Conservation (phyloP, 1,140 invertebrate species). For the Drosophila miranda region DNA sequence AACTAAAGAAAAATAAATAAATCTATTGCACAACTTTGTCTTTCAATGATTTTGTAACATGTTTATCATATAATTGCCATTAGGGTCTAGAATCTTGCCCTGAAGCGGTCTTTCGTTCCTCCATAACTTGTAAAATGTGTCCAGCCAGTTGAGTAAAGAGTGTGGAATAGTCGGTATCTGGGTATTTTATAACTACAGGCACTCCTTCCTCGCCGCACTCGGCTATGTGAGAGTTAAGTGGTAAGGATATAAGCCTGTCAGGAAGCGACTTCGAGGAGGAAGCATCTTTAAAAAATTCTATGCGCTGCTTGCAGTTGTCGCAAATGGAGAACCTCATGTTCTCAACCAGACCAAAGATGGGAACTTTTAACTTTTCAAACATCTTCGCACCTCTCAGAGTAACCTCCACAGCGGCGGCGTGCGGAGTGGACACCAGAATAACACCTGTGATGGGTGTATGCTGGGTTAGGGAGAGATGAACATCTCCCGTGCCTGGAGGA, state of each 20-base stretch:
- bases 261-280: conserved; percentile 82
- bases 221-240: conserved; percentile 88
- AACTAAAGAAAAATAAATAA: conserved; percentile 74
- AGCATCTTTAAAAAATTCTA: conserved; percentile 85
- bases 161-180: conserved; percentile 82
- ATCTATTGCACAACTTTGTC: not conserved
- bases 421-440: conserved; percentile 93
- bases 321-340: conserved; percentile 92
- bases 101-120: too few relatives aligned
- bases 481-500: conserved; percentile 96
- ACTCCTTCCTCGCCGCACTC: conserved; percentile 89
- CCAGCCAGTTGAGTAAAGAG: conserved; percentile 52
- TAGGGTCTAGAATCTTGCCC: too few relatives aligned
- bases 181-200: conserved; percentile 89
- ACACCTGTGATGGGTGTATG: conserved; percentile 91
- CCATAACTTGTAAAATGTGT: conserved; percentile 19
- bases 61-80: too few relatives aligned
- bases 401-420: conserved; percentile 91
- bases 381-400: conserved; percentile 90
- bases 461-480: conserved; percentile 93
- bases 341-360: conserved; percentile 91
- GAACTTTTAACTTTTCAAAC: conserved; percentile 91
- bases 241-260: conserved; percentile 86
- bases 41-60: not conserved
- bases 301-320: conserved; percentile 86